phyloP scores from a whole-genome alignment of 2,113 vertebrate species.

The Atractosteus spatula region DNA sequence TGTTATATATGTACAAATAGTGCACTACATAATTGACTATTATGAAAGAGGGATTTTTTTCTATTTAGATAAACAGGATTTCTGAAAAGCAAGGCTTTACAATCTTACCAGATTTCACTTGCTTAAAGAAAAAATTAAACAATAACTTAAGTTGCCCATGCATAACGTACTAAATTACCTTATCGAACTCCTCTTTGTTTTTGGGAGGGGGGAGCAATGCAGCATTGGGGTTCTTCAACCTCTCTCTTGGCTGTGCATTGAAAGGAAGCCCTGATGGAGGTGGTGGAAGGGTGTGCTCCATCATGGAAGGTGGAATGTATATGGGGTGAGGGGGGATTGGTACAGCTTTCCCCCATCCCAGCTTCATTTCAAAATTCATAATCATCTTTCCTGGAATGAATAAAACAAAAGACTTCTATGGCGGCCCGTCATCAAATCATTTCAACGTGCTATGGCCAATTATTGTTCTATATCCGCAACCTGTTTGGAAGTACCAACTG shows the following conservation, averaged over 20 bases:
- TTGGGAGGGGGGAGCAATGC: constrained; percentile 91
- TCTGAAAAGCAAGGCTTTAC: too few species aligned
- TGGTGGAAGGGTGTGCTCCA: constrained; percentile 96
- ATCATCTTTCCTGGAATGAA: constrained; percentile 89
- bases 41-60: too few species aligned
- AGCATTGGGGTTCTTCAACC: constrained; percentile 93
- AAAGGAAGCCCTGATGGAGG: constrained; percentile 97
- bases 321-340: constrained; percentile 97
- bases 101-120: too few species aligned
- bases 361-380: constrained; percentile 99
- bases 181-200: constrained; percentile 99
- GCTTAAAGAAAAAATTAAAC: constrained; percentile 8
- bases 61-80: too few species aligned
- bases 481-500: too few species aligned
- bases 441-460: too few species aligned
- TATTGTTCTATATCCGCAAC: too few species aligned
- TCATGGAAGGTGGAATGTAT: constrained; percentile 98
- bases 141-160: constrained; percentile 13
- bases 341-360: constrained; percentile 98
- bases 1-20: too few species aligned
- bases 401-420: background rate
- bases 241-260: constrained; percentile 95
- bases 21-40: too few species aligned
- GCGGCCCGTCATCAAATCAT: background rate
- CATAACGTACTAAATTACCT: constrained; percentile 80